Percentiles rank a stretch among this genome's conserved stretches.
These are phyloP conservation scores for Hippoglossus stenolepis DNA, from an alignment of 2,113 vertebrate genomes.

Conservation along the genomic window DNA sequence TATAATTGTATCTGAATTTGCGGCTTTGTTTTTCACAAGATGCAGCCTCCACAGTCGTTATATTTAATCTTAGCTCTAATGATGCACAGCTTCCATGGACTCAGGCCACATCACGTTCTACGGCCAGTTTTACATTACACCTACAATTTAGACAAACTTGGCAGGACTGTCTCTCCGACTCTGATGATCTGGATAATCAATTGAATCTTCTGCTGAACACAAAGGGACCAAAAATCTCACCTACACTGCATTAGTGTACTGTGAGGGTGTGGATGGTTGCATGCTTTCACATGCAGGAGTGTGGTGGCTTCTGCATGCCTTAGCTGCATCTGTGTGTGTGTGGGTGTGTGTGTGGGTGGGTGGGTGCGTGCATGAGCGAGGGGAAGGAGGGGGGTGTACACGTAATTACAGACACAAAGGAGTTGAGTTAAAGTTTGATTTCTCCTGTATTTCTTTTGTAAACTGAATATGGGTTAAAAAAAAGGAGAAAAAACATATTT, in stretches of 20 bases:
- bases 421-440: slow-evolving; percentile 38
- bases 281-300: slow-evolving; percentile 56
- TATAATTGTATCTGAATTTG: slow-evolving; percentile 52
- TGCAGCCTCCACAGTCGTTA: slow-evolving; percentile 32
- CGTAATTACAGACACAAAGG: not conserved
- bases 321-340: slow-evolving; percentile 8
- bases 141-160: slow-evolving; percentile 35
- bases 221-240: slow-evolving; percentile 67
- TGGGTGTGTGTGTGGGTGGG: slow-evolving; percentile 2
- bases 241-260: slow-evolving; percentile 40
- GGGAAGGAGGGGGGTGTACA: not conserved
- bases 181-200: slow-evolving; percentile 50
- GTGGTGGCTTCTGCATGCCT: slow-evolving; percentile 42
- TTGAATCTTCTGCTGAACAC: slow-evolving; percentile 50
- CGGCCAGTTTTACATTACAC: slow-evolving; percentile 45
- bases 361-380: slow-evolving; percentile 2
- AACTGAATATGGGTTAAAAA: slow-evolving; percentile 45
- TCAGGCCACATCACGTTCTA: slow-evolving; percentile 38
- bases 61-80: slow-evolving; percentile 43
- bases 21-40: slow-evolving; percentile 45
- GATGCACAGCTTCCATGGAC: slow-evolving; percentile 54
- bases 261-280: slow-evolving; percentile 42
- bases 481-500: slow-evolving; percentile 19
- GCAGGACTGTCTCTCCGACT: slow-evolving; percentile 60
- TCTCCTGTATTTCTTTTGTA: slow-evolving; percentile 65